A percentile compares a stretch with the other conserved stretches of the same genome.
These are phyloP conservation scores for Phymorhynchus buccinoides DNA, from an alignment of 1,140 invertebrate species.

Conservation along the genomic window DNA sequence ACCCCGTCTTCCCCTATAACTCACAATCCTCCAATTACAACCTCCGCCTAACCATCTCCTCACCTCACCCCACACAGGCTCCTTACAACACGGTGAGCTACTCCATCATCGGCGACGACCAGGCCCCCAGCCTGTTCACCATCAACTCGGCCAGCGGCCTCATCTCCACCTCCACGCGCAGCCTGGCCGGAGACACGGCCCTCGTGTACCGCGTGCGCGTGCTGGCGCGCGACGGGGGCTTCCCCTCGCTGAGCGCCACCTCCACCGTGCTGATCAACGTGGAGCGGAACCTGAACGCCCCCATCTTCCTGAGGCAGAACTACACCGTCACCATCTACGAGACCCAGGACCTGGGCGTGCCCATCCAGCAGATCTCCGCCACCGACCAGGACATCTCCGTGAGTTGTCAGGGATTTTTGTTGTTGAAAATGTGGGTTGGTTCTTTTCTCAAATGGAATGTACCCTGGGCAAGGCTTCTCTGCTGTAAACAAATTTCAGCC, in stretches of 20 bases:
- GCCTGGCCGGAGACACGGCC: constrained; percentile 34
- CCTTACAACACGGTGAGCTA: constrained; percentile 54
- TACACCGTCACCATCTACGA: constrained; percentile 87
- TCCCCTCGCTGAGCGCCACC: constrained; percentile 48
- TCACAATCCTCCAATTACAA: too few species aligned
- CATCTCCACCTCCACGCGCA: constrained; percentile 46
- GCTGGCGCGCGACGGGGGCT: constrained; percentile 74
- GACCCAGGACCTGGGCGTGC: constrained; percentile 77
- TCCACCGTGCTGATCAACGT: constrained; percentile 54
- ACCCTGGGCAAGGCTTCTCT: too few species aligned
- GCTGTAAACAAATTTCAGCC: too few species aligned
- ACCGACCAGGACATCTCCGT: constrained; percentile 54
- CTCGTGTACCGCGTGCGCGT: constrained; percentile 51
- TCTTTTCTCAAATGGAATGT: too few species aligned
- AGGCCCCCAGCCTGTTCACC: constrained; percentile 50
- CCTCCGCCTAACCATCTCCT: too few species aligned
- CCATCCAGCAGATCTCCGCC: constrained; percentile 77
- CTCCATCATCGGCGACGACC: constrained; percentile 55
- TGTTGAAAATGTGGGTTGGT: not conserved
- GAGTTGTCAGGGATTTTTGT: not conserved
- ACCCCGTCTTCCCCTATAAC: too few species aligned
- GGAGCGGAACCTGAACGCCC: constrained; percentile 54
- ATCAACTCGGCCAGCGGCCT: constrained; percentile 49
- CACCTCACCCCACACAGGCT: too few species aligned
- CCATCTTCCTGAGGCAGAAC: constrained; percentile 71